These are phyloP conservation scores for Daubentonia madagascariensis DNA, from an alignment of 2,113 vertebrate genomes.

Conservation along the genomic window DNA sequence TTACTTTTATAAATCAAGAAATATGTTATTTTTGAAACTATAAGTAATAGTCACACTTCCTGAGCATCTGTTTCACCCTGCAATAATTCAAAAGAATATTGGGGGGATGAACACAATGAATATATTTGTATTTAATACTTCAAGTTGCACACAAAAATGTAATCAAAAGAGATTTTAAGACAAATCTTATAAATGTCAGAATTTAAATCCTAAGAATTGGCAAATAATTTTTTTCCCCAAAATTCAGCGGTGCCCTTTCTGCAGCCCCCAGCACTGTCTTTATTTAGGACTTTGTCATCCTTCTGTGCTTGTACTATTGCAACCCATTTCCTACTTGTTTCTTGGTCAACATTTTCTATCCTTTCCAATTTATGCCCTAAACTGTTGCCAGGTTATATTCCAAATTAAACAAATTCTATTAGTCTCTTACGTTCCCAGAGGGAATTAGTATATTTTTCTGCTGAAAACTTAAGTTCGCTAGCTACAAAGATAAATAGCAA, in stretches of 20 bases:
- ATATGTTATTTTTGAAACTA: conserved; percentile 64
- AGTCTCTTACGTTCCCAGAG: neutral
- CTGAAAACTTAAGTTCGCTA: neutral
- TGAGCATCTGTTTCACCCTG: conserved; percentile 57
- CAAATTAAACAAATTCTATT: neutral
- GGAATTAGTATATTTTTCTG: neutral
- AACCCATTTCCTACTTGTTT: neutral
- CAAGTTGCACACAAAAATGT: neutral
- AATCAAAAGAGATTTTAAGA: neutral
- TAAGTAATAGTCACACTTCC: conserved; percentile 66
- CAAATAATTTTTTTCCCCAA: neutral
- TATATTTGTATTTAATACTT: conserved; percentile 24
- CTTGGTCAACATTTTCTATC: neutral
- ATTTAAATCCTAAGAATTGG: neutral
- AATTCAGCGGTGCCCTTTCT: neutral
- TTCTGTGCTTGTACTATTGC: neutral
- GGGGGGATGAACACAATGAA: neutral
- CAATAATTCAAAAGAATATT: conserved; percentile 51
- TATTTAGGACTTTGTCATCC: neutral
- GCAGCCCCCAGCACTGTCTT: neutral
- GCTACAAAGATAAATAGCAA: neutral
- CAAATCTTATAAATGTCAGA: neutral
- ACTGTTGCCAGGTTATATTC: neutral
- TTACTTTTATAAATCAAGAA: conserved; percentile 71
- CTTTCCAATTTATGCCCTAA: neutral